Base-by-base conservation (phyloP, 2,888 invertebrate species). In the Schrankia costaestrigalis region DNA sequence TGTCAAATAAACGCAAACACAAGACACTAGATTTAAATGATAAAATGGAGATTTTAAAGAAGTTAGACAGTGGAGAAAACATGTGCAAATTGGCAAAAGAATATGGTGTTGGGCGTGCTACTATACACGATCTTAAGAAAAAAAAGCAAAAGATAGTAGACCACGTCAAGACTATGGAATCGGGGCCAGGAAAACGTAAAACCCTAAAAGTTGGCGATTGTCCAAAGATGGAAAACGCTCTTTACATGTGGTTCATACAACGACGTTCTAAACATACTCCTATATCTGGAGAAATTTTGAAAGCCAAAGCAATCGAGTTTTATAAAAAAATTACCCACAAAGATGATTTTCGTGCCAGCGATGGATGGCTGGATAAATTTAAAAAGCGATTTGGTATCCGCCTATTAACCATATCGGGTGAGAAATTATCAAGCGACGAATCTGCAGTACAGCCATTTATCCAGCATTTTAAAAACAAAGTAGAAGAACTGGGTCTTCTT, bases 301-400 rank as follows among this genome's bases (percentile, higher is more conserved):
- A 40, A 46, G 39, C 45, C n/a, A 63, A 62, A 52, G 58, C 60
- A 37, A 56, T 54, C 24, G 47, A 56, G 41, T 58, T 63, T 45
- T 55, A 56, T 52, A 46, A 50, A 48, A 48, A 56, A 55, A 46
- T 47, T 35, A 56, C 53, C 39, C n/a, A 51, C 11, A 59, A 59
- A 51, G 50, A 55, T 52, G 55, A 58, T 46, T 64, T 67, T 56
- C 47, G 49, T 47, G 64, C 60, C 35, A 66, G 62, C 30, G 42
- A 41, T 40, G 62, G 62, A 34, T 66, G 64, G 67, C 42, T 66
- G 26, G 56, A 63, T 46, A 61, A 58, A 42, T 66, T 68, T 55
- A 62, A 65, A 55, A 64, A 55, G 8, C 39, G 64, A 46, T 56
- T 51, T 57, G 58, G 58, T 41, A 62, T 63, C 31, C 48, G 57